These are phyloP conservation scores for Tridacna crocea DNA, from an alignment of 2,888 invertebrate genomes.

Conservation along the genomic window DNA sequence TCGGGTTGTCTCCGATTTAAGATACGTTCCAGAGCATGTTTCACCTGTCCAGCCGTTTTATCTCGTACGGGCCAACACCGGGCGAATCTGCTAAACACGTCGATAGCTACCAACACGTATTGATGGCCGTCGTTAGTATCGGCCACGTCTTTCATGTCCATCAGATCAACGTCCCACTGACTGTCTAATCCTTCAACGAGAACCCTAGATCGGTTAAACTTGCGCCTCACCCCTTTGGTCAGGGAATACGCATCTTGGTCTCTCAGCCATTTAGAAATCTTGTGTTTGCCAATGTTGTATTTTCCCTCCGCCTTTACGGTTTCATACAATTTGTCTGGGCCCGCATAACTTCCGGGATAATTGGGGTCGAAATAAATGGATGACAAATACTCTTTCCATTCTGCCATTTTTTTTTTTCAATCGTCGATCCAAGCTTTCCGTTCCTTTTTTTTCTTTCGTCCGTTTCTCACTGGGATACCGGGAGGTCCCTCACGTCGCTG, in stretches of 20 bases:
- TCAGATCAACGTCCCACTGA: constrained; percentile 40
- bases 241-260: constrained; percentile 42
- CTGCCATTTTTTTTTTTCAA: constrained; percentile 11
- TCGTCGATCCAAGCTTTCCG: neutral
- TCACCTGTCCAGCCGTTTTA: neutral
- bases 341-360: constrained; percentile 24
- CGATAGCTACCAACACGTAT: constrained; percentile 27
- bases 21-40: neutral
- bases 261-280: constrained; percentile 26
- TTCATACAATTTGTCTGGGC: constrained; percentile 25
- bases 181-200: constrained; percentile 41
- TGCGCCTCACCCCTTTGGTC: constrained; percentile 31
- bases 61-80: neutral
- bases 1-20: constrained; percentile 30
- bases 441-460: neutral
- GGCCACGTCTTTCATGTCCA: constrained; percentile 36
- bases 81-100: constrained; percentile 17
- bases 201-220: constrained; percentile 28
- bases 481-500: neutral
- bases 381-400: constrained; percentile 33
- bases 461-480: neutral
- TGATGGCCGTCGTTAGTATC: constrained; percentile 29
- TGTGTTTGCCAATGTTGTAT: neutral
- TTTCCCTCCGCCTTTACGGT: neutral
- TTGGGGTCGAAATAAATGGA: constrained; percentile 8